Base-by-base conservation (phyloP, 1,140 invertebrate genomes). In the Ceratitis capitata region DNA sequence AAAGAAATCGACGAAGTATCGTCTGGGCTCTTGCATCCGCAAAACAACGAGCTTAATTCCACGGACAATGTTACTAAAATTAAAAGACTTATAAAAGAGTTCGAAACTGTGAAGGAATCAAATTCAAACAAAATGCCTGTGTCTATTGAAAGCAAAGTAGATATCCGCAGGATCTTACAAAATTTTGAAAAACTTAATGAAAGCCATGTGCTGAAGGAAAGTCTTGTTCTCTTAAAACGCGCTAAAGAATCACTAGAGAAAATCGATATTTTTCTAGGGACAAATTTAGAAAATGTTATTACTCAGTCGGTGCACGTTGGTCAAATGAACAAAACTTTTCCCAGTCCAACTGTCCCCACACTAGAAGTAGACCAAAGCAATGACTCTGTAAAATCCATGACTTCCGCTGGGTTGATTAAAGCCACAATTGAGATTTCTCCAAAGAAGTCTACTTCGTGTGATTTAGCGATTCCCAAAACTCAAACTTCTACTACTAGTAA, bases 111-210 rank as follows among this genome's bases (percentile, higher is more conserved):
- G 61, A 86, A 19, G 32, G 35, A 82, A 82, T 16, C 42, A 12
- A 19, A 82, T 45, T 26, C 69, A 82, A 61, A 26, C 23, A 82
- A 85, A 39, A 45, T 12, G 16, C n/a, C 45, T 45, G 35, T 64
- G n/a, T n/a, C 19, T 86, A 88, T 51, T 23, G 85, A 12, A 19
- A 53, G 1, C 74, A 88, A 84, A 49, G 47, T 42, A 29, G 89
- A 23, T 64, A 86, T n/a, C 39, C 51, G 39, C 9, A 84, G 49
- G 2, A 78, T 89, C 5, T 61, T 89, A 4, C 45, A 78, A 0
- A 87, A 89, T n/a, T 89, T 89, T 56, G 87, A 88, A 29, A 82
- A 85, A 14, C 87, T 90, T 0, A 85, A 88, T n/a, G 87, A 89
- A 1, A 89, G 86, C 49, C 87, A 89, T 16, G 47, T 88, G 82